Conservation (phyloP, 2,797 vertebrate species). For the Enteromius unitaeniatus region DNA sequence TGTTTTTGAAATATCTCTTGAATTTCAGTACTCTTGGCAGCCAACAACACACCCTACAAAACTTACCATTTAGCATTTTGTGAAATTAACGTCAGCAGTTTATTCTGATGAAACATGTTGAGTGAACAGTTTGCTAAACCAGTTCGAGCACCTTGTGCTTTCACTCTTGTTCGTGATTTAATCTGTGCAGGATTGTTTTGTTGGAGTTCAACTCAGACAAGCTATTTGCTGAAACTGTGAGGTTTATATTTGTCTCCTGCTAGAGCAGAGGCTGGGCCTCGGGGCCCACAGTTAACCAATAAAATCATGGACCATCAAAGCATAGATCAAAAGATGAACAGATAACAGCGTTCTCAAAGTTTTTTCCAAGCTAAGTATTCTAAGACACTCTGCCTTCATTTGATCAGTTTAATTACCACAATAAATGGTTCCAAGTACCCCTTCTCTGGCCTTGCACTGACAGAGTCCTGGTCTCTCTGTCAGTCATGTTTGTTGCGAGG, state of each 20-base stretch:
- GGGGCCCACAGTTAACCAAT: neutral
- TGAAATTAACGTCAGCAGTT: neutral
- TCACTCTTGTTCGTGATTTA: neutral
- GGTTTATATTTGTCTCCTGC: neutral
- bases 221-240: neutral
- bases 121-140: neutral
- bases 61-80: neutral
- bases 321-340: neutral
- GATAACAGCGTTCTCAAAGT: neutral
- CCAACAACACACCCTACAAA: neutral
- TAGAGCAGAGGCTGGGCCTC: neutral
- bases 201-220: neutral
- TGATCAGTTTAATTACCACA: slow-evolving; percentile 19
- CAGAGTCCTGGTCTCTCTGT: slow-evolving; percentile 21
- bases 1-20: neutral
- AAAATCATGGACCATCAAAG: neutral
- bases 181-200: neutral
- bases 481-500: slow-evolving; percentile 35
- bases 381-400: neutral
- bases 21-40: neutral
- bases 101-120: slow-evolving; percentile 2
- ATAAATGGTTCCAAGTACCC: slow-evolving; percentile 1
- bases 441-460: slow-evolving; percentile 3
- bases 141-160: neutral
- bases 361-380: neutral